These are phyloP conservation scores for Agrilus planipennis DNA, from an alignment of 1,140 invertebrate genomes.

Conservation along the genomic window DNA sequence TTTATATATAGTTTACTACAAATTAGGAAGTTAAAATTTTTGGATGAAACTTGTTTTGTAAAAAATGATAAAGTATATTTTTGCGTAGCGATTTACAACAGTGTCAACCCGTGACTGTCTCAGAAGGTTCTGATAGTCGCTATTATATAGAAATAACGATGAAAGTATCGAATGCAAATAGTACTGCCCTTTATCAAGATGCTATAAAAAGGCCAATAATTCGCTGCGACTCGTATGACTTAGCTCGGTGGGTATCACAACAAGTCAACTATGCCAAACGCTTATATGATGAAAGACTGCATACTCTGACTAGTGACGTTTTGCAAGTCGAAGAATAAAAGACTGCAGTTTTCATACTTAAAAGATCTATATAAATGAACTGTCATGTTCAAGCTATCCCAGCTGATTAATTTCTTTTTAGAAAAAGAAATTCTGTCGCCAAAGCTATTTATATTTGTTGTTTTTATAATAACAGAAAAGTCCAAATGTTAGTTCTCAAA, in stretches of 20 bases:
- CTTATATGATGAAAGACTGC: constrained; percentile 67
- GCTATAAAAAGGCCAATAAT: constrained; percentile 61
- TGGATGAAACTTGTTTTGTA: constrained; percentile 1
- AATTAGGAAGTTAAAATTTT: constrained; percentile 4
- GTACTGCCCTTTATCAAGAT: constrained; percentile 36
- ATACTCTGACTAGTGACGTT: constrained; percentile 38
- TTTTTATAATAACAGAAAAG: too few species aligned
- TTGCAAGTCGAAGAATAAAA: constrained; percentile 29
- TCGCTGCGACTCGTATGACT: constrained; percentile 64
- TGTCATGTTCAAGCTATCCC: too few species aligned
- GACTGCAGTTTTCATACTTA: too few species aligned
- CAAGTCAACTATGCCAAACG: constrained; percentile 74
- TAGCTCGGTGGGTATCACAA: constrained; percentile 63
- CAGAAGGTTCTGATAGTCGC: constrained; percentile 36
- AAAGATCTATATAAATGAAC: too few species aligned
- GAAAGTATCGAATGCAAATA: constrained; percentile 39
- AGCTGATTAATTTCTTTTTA: too few species aligned
- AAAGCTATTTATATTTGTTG: too few species aligned
- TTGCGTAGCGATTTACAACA: constrained; percentile 44
- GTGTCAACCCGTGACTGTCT: constrained; percentile 42
- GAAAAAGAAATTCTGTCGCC: too few species aligned
- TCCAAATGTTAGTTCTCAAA: too few species aligned
- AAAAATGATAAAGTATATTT: constrained; percentile 13
- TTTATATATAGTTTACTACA: too few species aligned
- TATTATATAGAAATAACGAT: constrained; percentile 72